Evolutionary conservation across 2,888 invertebrate genomes (phyloP), one percentile per base, ranked within the genome.

Genomic region (Patella depressa): DNA sequence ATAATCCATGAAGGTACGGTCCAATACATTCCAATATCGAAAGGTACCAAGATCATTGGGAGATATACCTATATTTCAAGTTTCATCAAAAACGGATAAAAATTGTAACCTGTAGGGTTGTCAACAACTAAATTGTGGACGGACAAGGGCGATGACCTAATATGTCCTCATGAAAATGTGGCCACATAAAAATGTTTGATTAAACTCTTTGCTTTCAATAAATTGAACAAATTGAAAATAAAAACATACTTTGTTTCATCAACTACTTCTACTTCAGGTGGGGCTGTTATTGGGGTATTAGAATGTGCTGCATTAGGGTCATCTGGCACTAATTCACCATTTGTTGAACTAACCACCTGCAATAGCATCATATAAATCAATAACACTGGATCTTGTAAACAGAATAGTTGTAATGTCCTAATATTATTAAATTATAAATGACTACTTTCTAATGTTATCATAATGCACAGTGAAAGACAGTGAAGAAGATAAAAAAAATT

Each of bases 231-330:
- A 45, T 45, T 45, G 45, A 45, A 45, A 45, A 45, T 45, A 45
- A 45, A 45, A 45, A 87, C 89, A 79, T 88, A 89, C 89, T 89
- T 89, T 76, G 89, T 98, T 94, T 98, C 98, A 93, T 98, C 98
- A 89, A 97, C 95, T 91, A 97, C 95, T 93, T 98, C 98, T 84
- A 97, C 96, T 93, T 98, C 98, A 91, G 95, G 95, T 92, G 96
- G 96, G 84, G 95, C 96, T 86, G 98, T 97, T 92, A 98, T 98
- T 85, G 98, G 98, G 89, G 98, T 97, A 93, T 98, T 98, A 92
- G 98, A 98, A 93, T 98, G 97, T 82, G 97, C 98, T 82, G 97
- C 98, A 77, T 97, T 97, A 53, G 97, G 97, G 93, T 98, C 98
- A 92, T 98, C 98, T 89, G 98, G 85, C 19, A 82, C 84, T 74